Evolutionary conservation across 2,113 vertebrate genomes (phyloP).

Genomic region (Meleagris gallopavo): DNA sequence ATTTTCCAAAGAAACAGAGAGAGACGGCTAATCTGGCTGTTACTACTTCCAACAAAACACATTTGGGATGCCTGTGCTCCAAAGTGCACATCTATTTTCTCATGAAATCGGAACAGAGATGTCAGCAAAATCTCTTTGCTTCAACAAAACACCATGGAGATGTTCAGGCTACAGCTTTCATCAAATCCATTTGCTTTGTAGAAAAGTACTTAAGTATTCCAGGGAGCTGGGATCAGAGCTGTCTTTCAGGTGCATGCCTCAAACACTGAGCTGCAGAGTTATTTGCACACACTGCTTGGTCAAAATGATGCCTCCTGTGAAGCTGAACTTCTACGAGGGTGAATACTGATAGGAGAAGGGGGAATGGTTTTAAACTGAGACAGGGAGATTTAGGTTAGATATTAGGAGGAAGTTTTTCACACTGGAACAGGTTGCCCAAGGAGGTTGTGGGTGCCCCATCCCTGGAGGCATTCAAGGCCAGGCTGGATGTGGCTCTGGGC

Average conservation of each 20-base stretch:
- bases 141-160: background rate
- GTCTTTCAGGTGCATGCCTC: background rate
- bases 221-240: background rate
- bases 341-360: too few relatives aligned
- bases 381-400: too few relatives aligned
- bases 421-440: too few relatives aligned
- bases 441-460: too few relatives aligned
- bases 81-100: background rate
- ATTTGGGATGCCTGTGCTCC: background rate
- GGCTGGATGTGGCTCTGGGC: too few relatives aligned
- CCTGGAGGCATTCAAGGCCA: too few relatives aligned
- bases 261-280: background rate
- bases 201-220: background rate
- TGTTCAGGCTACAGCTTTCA: background rate
- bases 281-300: background rate
- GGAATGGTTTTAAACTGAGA: too few relatives aligned
- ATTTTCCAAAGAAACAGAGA: background rate
- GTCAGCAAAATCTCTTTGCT: background rate
- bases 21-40: background rate
- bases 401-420: too few relatives aligned
- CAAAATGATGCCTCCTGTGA: background rate
- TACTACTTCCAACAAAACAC: background rate
- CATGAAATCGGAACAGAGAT: background rate
- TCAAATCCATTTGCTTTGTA: background rate
- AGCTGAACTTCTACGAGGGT: background rate